A percentile compares a stretch with the other conserved stretches of the same genome.
These are phyloP conservation scores for Tanypteryx hageni DNA, from an alignment of 2,888 invertebrate genomes.

Conservation along the genomic window DNA sequence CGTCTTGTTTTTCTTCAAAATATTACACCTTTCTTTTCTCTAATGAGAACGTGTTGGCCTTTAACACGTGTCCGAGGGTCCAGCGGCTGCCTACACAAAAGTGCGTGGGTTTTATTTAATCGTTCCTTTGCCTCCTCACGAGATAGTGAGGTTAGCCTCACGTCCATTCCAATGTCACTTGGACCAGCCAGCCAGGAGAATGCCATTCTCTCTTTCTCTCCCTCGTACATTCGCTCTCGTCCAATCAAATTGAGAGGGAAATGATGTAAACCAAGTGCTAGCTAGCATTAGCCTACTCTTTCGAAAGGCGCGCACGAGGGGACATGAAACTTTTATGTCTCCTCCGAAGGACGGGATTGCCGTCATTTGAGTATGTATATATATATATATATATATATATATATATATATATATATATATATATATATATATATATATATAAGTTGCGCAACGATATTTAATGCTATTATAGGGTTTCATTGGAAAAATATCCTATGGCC, in stretches of 20 bases:
- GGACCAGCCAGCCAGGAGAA: neutral
- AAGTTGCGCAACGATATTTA: too few species aligned
- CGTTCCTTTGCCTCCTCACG: neutral
- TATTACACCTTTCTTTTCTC: neutral
- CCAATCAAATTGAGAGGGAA: neutral
- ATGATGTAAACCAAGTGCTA: neutral
- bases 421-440: too few species aligned
- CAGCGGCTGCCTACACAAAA: neutral
- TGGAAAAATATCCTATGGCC: too few species aligned
- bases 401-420: too few species aligned
- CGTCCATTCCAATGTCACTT: neutral
- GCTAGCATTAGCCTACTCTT: neutral
- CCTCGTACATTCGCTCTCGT: neutral
- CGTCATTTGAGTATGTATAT: neutral
- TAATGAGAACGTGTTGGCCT: neutral
- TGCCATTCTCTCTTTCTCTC: constrained; percentile 10
- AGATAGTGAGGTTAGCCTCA: neutral
- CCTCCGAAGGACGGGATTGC: neutral
- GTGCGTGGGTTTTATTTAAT: constrained; percentile 3
- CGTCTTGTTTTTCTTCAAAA: neutral
- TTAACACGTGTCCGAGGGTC: constrained; percentile 8
- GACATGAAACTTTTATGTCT: neutral
- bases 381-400: too few species aligned
- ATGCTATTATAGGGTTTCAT: too few species aligned
- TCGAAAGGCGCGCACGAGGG: neutral